Conservation (phyloP, 2,888 invertebrate genomes). For the Drosophila seclusa region DNA sequence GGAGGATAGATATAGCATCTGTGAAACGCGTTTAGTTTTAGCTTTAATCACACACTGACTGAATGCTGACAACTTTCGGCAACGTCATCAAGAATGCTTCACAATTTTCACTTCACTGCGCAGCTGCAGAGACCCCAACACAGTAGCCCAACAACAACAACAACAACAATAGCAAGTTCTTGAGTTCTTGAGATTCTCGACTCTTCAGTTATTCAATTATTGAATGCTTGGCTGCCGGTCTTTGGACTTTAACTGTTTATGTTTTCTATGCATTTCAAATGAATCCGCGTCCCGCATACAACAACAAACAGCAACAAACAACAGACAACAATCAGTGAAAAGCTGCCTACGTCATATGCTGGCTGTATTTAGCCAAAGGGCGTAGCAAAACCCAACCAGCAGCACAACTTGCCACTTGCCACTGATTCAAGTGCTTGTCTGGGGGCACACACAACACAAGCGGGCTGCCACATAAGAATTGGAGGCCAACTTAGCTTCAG, state of each 20-base stretch:
- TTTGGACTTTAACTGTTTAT: constrained; percentile 38
- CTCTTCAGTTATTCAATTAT: constrained; percentile 18
- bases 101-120: constrained; percentile 17
- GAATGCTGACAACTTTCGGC: constrained; percentile 41
- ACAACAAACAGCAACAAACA: constrained; percentile 12
- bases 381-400: background rate
- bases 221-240: constrained; percentile 43
- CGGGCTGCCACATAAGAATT: background rate
- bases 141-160: constrained; percentile 12
- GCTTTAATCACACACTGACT: constrained; percentile 31
- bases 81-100: constrained; percentile 51
- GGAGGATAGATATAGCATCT: constrained; percentile 2
- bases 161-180: constrained; percentile 2
- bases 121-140: constrained; percentile 28
- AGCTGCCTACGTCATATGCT: constrained; percentile 59
- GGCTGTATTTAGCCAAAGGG: constrained; percentile 25
- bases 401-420: constrained; percentile 53
- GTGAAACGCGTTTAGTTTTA: constrained; percentile 38
- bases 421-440: constrained; percentile 49
- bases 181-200: constrained; percentile 13
- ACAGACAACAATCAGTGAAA: constrained; percentile 24
- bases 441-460: constrained; percentile 1
- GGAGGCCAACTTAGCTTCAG: background rate
- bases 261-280: constrained; percentile 63
- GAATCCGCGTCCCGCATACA: constrained; percentile 23